Conservation (phyloP, 2,797 vertebrate genomes). For the Phrynocephalus guinanensis region DNA sequence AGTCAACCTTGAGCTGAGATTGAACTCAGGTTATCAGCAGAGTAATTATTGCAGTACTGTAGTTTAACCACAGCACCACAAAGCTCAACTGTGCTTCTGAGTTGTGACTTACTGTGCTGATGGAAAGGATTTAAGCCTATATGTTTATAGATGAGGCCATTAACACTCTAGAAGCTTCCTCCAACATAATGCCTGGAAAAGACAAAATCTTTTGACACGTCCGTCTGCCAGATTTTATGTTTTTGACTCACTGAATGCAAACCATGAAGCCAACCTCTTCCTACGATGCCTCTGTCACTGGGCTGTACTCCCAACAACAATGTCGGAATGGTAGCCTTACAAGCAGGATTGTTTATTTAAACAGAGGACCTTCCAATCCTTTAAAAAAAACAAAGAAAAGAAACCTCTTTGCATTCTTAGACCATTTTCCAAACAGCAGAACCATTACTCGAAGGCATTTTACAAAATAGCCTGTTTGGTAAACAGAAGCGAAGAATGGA, state of each 20-base stretch:
- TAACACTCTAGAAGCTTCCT: not conserved
- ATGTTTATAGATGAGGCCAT: not conserved
- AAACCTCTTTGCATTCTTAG: constrained; percentile 48
- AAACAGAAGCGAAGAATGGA: constrained; percentile 56
- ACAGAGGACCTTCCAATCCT: constrained; percentile 35
- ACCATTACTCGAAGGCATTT: constrained; percentile 41
- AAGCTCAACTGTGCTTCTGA: no score
- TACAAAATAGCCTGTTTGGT: constrained; percentile 49
- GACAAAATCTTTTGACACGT: not conserved
- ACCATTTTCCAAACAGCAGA: constrained; percentile 45
- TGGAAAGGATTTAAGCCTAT: no score
- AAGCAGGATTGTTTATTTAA: constrained; percentile 8
- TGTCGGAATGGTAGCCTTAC: not conserved
- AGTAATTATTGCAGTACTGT: no score
- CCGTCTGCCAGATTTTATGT: not conserved
- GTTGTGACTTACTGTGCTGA: no score
- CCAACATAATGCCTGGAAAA: no score
- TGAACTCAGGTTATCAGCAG: no score
- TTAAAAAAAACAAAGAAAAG: not conserved
- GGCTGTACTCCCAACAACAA: no score
- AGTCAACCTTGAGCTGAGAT: no score
- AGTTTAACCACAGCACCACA: no score
- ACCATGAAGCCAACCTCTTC: not conserved
- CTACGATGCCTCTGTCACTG: not conserved
- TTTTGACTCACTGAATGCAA: not conserved